Conservation (phyloP, 2,797 vertebrate species). For the Lepilemur ruficaudatus region DNA sequence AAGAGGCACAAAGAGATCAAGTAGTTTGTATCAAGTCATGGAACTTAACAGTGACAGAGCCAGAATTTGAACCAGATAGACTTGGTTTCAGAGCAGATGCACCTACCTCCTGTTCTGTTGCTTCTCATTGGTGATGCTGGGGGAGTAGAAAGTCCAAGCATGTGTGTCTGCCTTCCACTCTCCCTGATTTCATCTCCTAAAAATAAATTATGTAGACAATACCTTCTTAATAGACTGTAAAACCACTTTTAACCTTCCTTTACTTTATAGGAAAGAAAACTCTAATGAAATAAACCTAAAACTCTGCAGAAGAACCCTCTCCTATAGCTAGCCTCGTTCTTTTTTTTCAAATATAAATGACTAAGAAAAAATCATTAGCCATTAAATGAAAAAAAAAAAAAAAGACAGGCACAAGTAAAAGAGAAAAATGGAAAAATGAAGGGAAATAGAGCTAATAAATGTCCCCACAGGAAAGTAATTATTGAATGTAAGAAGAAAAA, state of each 20-base stretch:
- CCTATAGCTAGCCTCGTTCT: neutral
- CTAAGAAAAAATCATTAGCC: neutral
- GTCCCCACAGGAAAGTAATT: neutral
- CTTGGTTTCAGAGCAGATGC: neutral
- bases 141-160: neutral
- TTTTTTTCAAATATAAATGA: neutral
- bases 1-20: neutral
- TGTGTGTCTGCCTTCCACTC: neutral
- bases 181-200: neutral
- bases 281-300: neutral
- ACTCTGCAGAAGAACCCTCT: neutral
- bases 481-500: neutral
- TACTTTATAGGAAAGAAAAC: neutral
- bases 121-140: neutral
- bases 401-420: neutral
- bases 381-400: neutral
- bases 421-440: neutral
- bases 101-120: neutral
- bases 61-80: neutral
- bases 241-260: neutral
- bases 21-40: neutral
- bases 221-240: neutral
- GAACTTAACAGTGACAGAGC: neutral
- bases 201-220: neutral
- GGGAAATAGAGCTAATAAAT: neutral